Evolutionary conservation across 2,888 invertebrate species (phyloP).

Genomic region (Galerucella calmariensis): DNA sequence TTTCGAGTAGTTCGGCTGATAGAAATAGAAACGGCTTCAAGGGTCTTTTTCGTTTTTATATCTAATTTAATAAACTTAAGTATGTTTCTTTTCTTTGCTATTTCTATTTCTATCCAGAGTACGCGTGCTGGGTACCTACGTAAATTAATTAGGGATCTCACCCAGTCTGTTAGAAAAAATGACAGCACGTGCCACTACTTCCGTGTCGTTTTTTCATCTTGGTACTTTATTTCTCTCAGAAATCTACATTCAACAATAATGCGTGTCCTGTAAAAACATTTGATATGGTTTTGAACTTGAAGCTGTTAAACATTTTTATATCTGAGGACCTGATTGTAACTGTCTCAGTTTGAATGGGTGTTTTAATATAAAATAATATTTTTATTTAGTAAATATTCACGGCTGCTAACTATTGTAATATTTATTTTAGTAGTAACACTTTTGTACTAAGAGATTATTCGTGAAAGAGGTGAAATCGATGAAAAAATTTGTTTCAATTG

Average conservation of each 20-base stretch:
- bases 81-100: no score
- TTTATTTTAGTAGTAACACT: background rate
- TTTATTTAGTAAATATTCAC: background rate
- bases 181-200: background rate
- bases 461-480: background rate
- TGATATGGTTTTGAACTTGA: constrained; percentile 23
- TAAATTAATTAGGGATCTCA: background rate
- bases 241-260: constrained; percentile 31
- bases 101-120: no score
- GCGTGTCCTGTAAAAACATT: constrained; percentile 21
- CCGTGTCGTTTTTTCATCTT: background rate
- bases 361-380: background rate
- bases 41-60: no score
- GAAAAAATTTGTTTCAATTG: background rate
- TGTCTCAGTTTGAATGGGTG: constrained; percentile 9
- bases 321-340: constrained; percentile 15
- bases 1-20: no score
- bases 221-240: background rate
- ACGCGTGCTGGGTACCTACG: no score
- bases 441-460: background rate
- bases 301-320: constrained; percentile 20
- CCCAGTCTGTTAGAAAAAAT: background rate
- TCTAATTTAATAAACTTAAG: no score
- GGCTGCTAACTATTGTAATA: background rate
- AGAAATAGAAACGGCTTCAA: no score